Base-by-base conservation (phyloP, 2,888 invertebrate species). In the Trachelus tabidus region DNA sequence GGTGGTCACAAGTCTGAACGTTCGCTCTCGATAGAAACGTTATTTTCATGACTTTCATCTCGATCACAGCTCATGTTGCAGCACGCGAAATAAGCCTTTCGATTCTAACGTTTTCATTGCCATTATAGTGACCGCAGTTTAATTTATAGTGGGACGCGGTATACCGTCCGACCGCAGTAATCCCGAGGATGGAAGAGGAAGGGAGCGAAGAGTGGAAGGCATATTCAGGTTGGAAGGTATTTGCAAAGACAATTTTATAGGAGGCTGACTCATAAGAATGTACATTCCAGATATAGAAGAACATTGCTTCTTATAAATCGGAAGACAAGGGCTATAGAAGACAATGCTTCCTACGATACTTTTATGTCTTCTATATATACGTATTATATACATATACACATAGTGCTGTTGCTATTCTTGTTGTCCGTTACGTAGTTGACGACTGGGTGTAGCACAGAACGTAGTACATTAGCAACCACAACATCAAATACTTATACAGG, bases 381-480 rank as follows among this genome's bases (percentile, higher is more conserved):
- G 0, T 35, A 35, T 3, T 15, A 15, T 15, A 15, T 40, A 40
- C 4, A 40, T 56, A 23, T 23, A n/a, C n/a, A n/a, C n/a, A 56
- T 56, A 56, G 40, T 56, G 9, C 6, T 56, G 23, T 23, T 56
- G 23, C 40, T 56, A 56, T 56, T 56, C 23, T 56, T 23, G 40
- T 56, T 56, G 23, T 56, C 40, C 40, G 40, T 56, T 56, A 56
- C 23, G 40, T 23, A 56, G 4, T 23, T 23, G 40, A 56, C 40
- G 40, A 30, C 71, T 71, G 71, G 31, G 71, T 11, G 33, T 31
- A 71, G 71, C 71, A 71, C 23, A 33, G 71, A 73, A 77, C 71
- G 75, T 73, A 84, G 86, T 86, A 83, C 88, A 88, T 88, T 88
- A 88, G 87, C 86, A 88, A 88, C 81, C 86, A 88, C 84, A 88